Evolutionary conservation across 2,888 invertebrate species (phyloP).

Genomic region (Diarsia mendica): DNA sequence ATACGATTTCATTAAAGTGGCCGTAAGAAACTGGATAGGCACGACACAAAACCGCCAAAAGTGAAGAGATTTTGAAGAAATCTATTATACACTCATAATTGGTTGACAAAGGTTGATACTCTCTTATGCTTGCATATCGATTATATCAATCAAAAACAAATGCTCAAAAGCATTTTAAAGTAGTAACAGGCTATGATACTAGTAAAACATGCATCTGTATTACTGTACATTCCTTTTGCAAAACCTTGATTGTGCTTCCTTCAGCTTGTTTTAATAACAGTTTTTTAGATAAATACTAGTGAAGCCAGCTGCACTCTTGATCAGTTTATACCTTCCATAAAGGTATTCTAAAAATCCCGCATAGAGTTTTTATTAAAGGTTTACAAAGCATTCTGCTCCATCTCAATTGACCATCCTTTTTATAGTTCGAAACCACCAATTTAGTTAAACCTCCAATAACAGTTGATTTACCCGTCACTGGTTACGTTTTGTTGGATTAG

Average conservation of each 20-base stretch:
- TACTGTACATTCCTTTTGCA: not conserved
- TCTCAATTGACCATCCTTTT: constrained; percentile 74
- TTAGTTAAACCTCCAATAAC: constrained; percentile 58
- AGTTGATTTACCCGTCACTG: constrained; percentile 33
- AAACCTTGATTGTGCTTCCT: not conserved
- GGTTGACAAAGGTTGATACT: too few species aligned
- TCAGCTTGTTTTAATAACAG: constrained; percentile 22
- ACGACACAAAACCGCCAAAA: too few species aligned
- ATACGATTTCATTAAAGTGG: too few species aligned
- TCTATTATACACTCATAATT: too few species aligned
- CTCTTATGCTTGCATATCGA: too few species aligned
- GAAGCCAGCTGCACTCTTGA: constrained; percentile 40
- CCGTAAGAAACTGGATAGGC: too few species aligned
- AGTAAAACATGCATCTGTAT: not conserved
- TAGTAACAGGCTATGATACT: not conserved
- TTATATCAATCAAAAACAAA: not conserved
- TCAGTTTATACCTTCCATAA: constrained; percentile 51
- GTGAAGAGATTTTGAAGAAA: too few species aligned
- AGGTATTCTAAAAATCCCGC: constrained; percentile 65
- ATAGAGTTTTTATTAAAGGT: constrained; percentile 66
- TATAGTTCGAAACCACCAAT: constrained; percentile 64
- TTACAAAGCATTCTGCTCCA: constrained; percentile 77
- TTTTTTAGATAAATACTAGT: constrained; percentile 21
- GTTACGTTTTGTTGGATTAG: not conserved
- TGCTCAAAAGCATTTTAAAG: not conserved